A percentile compares a stretch with the other conserved stretches of the same genome.
Evolutionary conservation across 2,113 vertebrate species (phyloP).

Genomic region (Microtus ochrogaster): DNA sequence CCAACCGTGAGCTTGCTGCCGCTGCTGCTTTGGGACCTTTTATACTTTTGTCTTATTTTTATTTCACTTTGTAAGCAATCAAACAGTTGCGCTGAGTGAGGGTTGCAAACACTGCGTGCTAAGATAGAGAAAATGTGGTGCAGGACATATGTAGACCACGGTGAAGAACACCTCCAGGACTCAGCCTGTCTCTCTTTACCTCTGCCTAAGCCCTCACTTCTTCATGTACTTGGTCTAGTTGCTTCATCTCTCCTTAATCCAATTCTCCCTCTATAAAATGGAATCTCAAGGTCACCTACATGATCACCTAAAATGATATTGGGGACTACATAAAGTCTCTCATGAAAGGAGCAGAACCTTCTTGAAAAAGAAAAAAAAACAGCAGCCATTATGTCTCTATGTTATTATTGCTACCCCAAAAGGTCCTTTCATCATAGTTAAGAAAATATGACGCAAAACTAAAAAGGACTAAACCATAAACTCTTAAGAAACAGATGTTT

Average conservation of each 20-base stretch:
- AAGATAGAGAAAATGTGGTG: neutral
- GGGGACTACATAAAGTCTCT: neutral
- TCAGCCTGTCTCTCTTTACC: neutral
- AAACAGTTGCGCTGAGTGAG: neutral
- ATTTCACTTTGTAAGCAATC: constrained; percentile 9
- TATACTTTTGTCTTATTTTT: neutral
- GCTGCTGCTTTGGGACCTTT: neutral
- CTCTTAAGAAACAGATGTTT: neutral
- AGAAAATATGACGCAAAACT: constrained; percentile 9
- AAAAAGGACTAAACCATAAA: neutral
- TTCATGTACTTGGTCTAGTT: neutral
- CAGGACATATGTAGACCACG: neutral
- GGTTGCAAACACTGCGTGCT: neutral
- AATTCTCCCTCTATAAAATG: neutral
- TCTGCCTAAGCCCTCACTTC: neutral
- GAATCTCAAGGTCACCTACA: neutral
- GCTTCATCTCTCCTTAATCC: neutral
- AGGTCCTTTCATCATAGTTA: neutral
- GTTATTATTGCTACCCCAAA: neutral
- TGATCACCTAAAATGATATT: neutral
- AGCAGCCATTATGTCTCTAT: neutral
- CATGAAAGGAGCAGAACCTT: neutral
- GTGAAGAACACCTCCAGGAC: neutral
- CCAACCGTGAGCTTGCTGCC: neutral
- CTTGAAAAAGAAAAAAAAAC: neutral